Evolutionary conservation across 2,113 vertebrate species (phyloP).

Genomic region (Colistium nudipinnis): DNA sequence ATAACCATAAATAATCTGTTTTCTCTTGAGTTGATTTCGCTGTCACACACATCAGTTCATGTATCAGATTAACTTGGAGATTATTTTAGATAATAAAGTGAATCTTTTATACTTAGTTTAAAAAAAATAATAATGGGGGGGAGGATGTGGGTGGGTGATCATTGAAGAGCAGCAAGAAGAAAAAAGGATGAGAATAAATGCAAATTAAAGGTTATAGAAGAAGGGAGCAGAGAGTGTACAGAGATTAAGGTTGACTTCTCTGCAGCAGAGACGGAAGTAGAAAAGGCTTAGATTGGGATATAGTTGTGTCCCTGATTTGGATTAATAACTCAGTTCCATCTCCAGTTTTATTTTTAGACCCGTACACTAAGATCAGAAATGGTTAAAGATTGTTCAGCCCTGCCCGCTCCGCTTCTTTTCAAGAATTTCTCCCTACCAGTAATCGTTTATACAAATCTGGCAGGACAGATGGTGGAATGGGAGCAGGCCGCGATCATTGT

Average conservation of each 20-base stretch:
- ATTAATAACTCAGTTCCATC: neutral
- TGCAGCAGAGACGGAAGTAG: neutral
- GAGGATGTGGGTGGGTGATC: neutral
- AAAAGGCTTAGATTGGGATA: neutral
- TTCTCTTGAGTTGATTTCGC: neutral
- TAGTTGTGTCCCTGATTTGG: neutral
- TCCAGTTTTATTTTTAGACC: conserved; percentile 1
- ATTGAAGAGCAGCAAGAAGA: neutral
- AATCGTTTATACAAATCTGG: neutral
- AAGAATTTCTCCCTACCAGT: neutral
- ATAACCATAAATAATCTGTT: no score
- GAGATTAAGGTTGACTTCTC: neutral
- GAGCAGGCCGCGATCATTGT: neutral
- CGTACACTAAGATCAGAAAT: neutral
- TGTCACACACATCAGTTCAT: neutral
- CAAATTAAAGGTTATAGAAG: neutral
- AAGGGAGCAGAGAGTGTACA: no score
- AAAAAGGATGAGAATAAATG: no score
- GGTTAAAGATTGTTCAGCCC: neutral
- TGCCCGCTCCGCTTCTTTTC: neutral
- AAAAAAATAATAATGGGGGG: neutral
- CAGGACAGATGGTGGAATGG: conserved; percentile 1
- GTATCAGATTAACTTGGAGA: neutral
- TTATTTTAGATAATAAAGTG: neutral
- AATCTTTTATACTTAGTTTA: neutral